Conservation (phyloP, 2,888 invertebrate genomes). For the Peribatodes rhomboidaria region DNA sequence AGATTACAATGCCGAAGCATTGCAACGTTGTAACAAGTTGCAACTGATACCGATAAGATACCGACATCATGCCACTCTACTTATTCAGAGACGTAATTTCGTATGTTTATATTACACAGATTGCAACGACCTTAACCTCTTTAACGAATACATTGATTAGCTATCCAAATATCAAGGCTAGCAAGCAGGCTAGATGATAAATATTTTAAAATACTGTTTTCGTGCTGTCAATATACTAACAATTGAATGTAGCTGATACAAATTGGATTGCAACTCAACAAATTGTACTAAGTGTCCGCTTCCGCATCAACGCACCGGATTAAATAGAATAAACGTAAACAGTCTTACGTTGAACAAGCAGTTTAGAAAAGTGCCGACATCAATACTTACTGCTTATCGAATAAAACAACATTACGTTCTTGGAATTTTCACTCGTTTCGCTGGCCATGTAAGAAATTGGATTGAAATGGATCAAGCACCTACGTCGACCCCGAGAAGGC, state of each 20-base stretch:
- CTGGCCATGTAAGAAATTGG: neutral
- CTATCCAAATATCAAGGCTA: conserved; percentile 27
- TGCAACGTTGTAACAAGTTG: neutral
- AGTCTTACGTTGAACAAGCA: conserved; percentile 2
- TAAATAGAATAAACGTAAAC: conserved; percentile 25
- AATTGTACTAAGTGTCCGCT: conserved; percentile 55
- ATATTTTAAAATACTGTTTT: conserved; percentile 20
- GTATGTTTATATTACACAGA: neutral
- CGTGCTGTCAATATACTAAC: conserved; percentile 19
- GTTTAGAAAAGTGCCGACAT: neutral
- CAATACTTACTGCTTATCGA: conserved; percentile 12
- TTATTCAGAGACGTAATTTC: neutral
- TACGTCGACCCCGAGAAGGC: no score
- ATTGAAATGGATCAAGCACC: neutral
- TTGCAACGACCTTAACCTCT: conserved; percentile 21
- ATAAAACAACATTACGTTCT: neutral
- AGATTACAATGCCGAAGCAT: neutral
- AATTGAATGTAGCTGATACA: conserved; percentile 43
- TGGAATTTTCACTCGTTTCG: neutral
- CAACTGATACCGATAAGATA: conserved; percentile 1
- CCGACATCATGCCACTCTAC: neutral
- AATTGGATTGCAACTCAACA: conserved; percentile 62
- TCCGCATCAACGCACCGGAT: conserved; percentile 43
- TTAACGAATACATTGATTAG: conserved; percentile 15
- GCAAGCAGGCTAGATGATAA: conserved; percentile 16